A percentile compares a stretch with the other conserved stretches of the same genome.
Evolutionary conservation across 2,113 vertebrate species (phyloP).

Genomic region (Opisthocomus hoazin): DNA sequence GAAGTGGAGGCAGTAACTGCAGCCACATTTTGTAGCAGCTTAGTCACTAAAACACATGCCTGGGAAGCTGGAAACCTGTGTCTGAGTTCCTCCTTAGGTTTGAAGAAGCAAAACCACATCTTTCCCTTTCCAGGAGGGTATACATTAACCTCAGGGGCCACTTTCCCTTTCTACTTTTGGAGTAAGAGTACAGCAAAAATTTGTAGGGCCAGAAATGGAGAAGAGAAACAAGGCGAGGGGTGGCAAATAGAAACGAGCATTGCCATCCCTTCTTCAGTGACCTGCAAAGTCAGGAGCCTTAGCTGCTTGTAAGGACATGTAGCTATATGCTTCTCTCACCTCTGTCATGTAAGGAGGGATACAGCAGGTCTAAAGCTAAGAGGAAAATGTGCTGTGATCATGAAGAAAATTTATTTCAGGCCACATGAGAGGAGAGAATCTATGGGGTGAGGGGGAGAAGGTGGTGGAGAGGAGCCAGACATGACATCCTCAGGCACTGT

Average conservation of each 20-base stretch:
- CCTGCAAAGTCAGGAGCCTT: not conserved
- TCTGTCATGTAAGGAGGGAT: not conserved
- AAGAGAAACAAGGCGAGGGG: not conserved
- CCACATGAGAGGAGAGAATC: not conserved
- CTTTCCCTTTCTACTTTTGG: not conserved
- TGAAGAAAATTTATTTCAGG: not conserved
- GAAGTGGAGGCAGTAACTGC: not conserved
- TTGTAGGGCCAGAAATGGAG: not conserved
- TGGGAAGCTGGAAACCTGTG: not conserved
- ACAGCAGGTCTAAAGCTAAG: not conserved
- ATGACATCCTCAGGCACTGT: not conserved
- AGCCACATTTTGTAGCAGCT: not conserved
- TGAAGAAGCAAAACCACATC: not conserved
- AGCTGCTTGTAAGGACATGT: not conserved
- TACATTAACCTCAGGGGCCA: not conserved
- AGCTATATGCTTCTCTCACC: not conserved
- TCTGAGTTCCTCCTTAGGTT: not conserved
- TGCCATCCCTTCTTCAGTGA: fast-evolving
- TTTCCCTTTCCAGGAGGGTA: not conserved
- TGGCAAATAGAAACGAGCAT: not conserved
- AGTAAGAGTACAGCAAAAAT: not conserved
- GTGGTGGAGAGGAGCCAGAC: not conserved
- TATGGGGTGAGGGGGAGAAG: not conserved
- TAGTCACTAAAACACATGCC: not conserved
- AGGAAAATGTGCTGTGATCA: not conserved